Conservation (phyloP, 2,113 vertebrate species). For the Gallinago paraguaiae region DNA sequence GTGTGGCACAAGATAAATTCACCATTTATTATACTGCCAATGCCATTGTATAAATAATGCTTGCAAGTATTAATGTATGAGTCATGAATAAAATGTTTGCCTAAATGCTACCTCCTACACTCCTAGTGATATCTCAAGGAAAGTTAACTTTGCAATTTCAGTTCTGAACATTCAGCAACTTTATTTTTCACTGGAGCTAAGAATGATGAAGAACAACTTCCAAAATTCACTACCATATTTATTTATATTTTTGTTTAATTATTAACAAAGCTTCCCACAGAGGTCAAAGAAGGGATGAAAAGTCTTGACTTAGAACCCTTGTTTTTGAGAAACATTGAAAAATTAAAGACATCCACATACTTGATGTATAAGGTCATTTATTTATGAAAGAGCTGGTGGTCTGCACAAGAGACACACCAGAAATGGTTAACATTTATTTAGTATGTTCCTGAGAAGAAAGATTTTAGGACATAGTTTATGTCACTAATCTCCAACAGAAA, state of each 20-base stretch:
- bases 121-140: not conserved
- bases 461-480: not conserved
- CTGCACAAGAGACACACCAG: not conserved
- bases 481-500: accelerated
- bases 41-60: not conserved
- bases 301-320: not conserved
- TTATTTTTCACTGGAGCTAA: not conserved
- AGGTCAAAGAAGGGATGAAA: not conserved
- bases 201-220: not conserved
- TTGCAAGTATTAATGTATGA: not conserved
- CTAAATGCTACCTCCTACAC: not conserved
- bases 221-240: not conserved
- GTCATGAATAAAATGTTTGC: not conserved
- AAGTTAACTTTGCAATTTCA: not conserved
- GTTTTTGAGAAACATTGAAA: not conserved
- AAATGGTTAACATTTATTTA: not conserved
- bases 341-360: not conserved
- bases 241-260: not conserved
- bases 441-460: not conserved
- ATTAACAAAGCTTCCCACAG: not conserved
- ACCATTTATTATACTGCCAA: not conserved
- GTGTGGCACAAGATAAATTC: slow-evolving; percentile 3
- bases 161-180: not conserved
- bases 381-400: not conserved
- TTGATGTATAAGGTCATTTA: not conserved